A percentile compares a stretch with the other conserved stretches of the same genome.
phyloP scores from a whole-genome alignment of 1,140 invertebrate genomes.

The Mizuhopecten yessoensis region DNA sequence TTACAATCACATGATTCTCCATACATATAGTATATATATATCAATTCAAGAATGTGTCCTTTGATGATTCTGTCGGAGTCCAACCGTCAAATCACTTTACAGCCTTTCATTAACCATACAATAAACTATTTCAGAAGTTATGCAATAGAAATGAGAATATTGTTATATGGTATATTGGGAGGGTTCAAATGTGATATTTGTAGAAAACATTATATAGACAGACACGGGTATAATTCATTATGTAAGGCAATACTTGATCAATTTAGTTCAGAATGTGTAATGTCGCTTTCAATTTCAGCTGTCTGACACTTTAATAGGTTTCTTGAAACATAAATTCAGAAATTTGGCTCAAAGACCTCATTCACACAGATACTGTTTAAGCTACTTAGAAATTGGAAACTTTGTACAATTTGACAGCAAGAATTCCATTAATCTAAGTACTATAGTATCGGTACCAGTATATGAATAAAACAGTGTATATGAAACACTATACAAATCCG shows the following conservation, averaged over 20 bases:
- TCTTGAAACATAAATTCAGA: neutral
- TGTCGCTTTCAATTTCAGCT: constrained; percentile 2
- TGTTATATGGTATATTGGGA: neutral
- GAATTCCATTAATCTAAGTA: constrained; percentile 8
- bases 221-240: neutral
- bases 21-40: no score
- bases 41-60: neutral
- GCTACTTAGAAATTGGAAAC: neutral
- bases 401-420: neutral
- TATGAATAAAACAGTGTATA: no score
- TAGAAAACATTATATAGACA: neutral
- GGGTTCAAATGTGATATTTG: neutral
- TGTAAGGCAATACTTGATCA: neutral
- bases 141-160: neutral
- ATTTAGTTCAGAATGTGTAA: neutral
- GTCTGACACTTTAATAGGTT: constrained; percentile 19
- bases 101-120: no score
- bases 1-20: no score
- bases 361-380: neutral
- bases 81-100: neutral
- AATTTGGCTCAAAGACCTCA: neutral
- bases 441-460: neutral
- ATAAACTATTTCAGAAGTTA: neutral
- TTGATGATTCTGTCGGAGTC: neutral
- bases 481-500: neutral